Conservation (phyloP, 2,888 invertebrate species). For the Perithous albicinctus region DNA sequence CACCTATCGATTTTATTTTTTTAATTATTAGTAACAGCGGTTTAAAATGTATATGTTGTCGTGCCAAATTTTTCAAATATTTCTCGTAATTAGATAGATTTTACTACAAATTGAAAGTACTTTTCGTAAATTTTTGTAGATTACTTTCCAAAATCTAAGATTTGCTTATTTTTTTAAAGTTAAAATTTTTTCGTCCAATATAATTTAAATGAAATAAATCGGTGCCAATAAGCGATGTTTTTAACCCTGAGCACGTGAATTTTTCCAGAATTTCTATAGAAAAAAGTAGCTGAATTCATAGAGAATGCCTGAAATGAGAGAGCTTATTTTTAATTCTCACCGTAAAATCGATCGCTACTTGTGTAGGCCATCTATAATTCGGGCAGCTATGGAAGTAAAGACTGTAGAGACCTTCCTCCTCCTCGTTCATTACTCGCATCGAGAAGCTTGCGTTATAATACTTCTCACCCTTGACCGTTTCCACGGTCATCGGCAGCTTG, state of each 20-base stretch:
- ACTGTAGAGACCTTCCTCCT: slow-evolving; percentile 97
- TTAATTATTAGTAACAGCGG: background rate
- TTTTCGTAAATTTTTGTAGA: too few relatives aligned
- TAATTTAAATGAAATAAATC: too few relatives aligned
- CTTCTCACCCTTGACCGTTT: slow-evolving; percentile 86
- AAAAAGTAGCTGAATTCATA: too few relatives aligned
- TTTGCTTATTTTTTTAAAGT: too few relatives aligned
- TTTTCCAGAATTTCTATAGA: too few relatives aligned
- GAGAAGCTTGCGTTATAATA: slow-evolving; percentile 90
- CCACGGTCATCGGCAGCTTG: slow-evolving; percentile 87
- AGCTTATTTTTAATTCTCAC: slow-evolving; percentile 86
- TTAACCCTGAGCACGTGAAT: too few relatives aligned
- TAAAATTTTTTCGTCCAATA: too few relatives aligned
- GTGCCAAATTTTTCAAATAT: too few relatives aligned
- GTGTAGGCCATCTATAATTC: slow-evolving; percentile 86
- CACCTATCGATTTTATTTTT: slow-evolving; percentile 87
- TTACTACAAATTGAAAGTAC: too few relatives aligned
- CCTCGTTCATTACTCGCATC: slow-evolving; percentile 90
- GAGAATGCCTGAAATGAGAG: background rate
- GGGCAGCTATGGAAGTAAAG: slow-evolving; percentile 98
- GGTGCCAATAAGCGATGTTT: too few relatives aligned
- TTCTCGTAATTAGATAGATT: too few relatives aligned
- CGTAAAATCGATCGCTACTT: slow-evolving; percentile 89
- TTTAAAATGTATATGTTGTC: slow-evolving; percentile 29
- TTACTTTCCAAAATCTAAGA: too few relatives aligned